These are phyloP conservation scores for Morinoia aosen DNA, from an alignment of 2,888 invertebrate genomes.

Conservation along the genomic window DNA sequence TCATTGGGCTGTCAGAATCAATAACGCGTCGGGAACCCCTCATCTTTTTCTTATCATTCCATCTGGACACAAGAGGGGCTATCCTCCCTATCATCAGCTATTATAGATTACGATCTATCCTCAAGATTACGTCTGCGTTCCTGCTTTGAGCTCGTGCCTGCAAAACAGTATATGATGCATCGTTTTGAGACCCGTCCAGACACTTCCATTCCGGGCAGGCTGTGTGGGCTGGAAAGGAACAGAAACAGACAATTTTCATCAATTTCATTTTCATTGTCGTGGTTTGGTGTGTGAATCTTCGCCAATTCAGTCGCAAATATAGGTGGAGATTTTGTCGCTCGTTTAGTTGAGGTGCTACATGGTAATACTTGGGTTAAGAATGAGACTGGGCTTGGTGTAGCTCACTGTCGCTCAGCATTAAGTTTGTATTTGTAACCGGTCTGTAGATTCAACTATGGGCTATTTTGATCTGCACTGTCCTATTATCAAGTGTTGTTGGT, in stretches of 20 bases:
- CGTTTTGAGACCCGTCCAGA: not conserved
- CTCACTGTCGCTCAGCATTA: not conserved
- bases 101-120: slow-evolving; percentile 24
- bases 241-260: not conserved
- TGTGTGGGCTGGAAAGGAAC: not conserved
- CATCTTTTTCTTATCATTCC: slow-evolving; percentile 33
- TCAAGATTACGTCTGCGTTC: slow-evolving; percentile 19
- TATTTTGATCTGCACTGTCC: not conserved
- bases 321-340: not conserved
- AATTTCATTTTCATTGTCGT: not conserved
- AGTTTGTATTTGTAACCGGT: not conserved
- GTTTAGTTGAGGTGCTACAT: not conserved
- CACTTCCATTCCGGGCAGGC: not conserved
- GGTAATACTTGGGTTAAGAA: not conserved
- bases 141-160: not conserved
- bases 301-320: not conserved
- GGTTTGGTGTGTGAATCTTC: not conserved
- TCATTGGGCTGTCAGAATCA: slow-evolving; percentile 36
- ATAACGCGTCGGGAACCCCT: not conserved
- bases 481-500: not conserved
- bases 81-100: slow-evolving; percentile 33
- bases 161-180: slow-evolving; percentile 29
- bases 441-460: not conserved
- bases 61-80: not conserved
- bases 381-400: not conserved